phyloP scores from a whole-genome alignment of 2,888 invertebrate genomes.

The Amblyteles armatorius region DNA sequence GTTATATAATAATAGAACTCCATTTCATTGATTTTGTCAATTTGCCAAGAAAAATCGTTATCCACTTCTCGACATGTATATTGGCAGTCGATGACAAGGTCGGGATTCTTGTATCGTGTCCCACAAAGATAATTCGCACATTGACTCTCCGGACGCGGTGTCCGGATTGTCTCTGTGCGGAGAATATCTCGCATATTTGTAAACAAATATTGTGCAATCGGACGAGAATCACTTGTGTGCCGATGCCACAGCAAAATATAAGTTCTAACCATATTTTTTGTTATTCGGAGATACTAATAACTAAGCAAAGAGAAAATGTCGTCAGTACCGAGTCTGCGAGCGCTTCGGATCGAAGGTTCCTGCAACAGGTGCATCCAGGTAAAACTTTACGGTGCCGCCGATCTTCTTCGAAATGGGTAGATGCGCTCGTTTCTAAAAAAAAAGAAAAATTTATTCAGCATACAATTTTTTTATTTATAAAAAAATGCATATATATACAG shows the following conservation, averaged over 20 bases:
- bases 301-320: constrained; percentile 2
- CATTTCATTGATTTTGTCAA: not conserved
- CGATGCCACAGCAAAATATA: not conserved
- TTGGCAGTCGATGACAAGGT: constrained; percentile 34
- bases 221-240: not conserved
- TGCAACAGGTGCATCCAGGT: constrained; percentile 75
- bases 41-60: constrained; percentile 33
- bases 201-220: constrained; percentile 39
- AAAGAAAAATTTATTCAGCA: constrained; percentile 20
- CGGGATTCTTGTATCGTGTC: constrained; percentile 23
- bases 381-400: constrained; percentile 73
- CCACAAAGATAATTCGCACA: constrained; percentile 2
- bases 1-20: constrained; percentile 32
- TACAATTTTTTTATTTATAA: constrained; percentile 22
- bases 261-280: not conserved
- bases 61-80: constrained; percentile 38
- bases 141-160: not conserved
- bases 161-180: not conserved
- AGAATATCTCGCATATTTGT: constrained; percentile 4
- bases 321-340: constrained; percentile 77
- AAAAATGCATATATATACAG: constrained; percentile 4
- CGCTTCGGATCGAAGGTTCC: constrained; percentile 75
- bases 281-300: not conserved
- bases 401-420: constrained; percentile 75
- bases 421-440: constrained; percentile 76